Evolutionary conservation across 2,888 invertebrate species (phyloP), one percentile per base, ranked within the genome.

Genomic region (Sinelater perroti): DNA sequence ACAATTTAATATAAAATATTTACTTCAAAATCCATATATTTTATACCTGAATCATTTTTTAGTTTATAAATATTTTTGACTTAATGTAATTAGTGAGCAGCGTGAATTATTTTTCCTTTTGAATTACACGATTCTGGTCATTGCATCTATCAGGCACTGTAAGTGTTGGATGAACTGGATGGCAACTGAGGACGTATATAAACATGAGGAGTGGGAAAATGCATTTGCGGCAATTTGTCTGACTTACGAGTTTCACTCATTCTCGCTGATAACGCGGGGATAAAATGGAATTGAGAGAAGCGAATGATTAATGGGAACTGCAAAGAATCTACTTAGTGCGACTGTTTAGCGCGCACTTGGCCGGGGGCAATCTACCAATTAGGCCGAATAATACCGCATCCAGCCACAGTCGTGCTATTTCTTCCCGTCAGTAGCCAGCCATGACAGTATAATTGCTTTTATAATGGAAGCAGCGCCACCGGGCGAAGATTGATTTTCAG

Each of bases 271-370:
- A 60, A 44, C 44, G 31, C 36, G 35, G 44, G 53, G 46, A 56
- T 54, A 59, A 61, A 63, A 64, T 52, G 64, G 59, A 56, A 60
- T 54, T 58, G 49, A 47, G 50, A 52, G 42, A 62, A 54, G 69
- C 68, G 67, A 67, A 67, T 71, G 71, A 71, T 71, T 70, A 71
- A 71, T 71, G 71, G 67, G 65, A 61, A 63, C 65, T 67, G 66
- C 65, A 68, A 70, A 67, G 69, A 68, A 68, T 68, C 68, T 67
- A 62, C 68, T 66, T 63, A 66, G 66, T 66, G 55, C 56, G 44
- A 51, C 56, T 60, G 47, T 57, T 56, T 58, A 58, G 51, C 53
- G 60, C 59, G 60, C 62, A 63, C 68, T 66, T 65, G 66, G 67
- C 64, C 64, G 59, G 64, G 67, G 64, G 65, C 68, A 68, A 68